Percentiles rank a stretch among this genome's conserved stretches.
Conservation (phyloP, 1,140 invertebrate genomes). For the Amphibalanus amphitrite region DNA sequence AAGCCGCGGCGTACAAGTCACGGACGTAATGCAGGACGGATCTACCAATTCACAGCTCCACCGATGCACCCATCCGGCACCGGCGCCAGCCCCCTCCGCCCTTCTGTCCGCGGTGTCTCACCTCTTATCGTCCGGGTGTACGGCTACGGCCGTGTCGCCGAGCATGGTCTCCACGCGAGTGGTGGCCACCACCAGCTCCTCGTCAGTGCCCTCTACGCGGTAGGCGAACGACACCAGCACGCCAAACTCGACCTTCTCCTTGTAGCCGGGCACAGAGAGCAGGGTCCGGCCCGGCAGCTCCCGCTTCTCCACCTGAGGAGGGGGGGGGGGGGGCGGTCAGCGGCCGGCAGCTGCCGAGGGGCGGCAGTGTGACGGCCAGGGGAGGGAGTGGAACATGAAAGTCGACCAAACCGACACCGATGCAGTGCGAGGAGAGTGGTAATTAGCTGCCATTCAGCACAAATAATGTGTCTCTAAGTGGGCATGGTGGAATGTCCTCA, state of each 20-base stretch:
- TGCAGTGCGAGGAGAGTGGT: too few species aligned
- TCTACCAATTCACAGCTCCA: too few species aligned
- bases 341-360: too few species aligned
- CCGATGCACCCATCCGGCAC: too few species aligned
- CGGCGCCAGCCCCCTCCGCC: too few species aligned
- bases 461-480: too few species aligned
- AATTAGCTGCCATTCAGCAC: too few species aligned
- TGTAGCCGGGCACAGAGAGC: slow-evolving; percentile 79
- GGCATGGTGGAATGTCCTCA: too few species aligned
- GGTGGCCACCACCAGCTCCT: slow-evolving; percentile 81
- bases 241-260: slow-evolving; percentile 73
- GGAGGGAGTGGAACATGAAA: too few species aligned
- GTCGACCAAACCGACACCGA: too few species aligned
- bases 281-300: slow-evolving; percentile 78
- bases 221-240: slow-evolving; percentile 88
- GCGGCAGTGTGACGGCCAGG: too few species aligned
- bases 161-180: slow-evolving; percentile 97
- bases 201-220: slow-evolving; percentile 39
- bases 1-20: background rate
- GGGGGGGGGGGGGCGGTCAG: background rate
- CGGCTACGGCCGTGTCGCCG: slow-evolving; percentile 92
- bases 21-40: background rate
- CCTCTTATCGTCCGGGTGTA: slow-evolving; percentile 72
- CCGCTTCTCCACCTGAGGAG: slow-evolving; percentile 64
- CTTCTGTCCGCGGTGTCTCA: slow-evolving; percentile 17